Base-by-base conservation (phyloP, 2,888 invertebrate species). In the Julus scandinavius region DNA sequence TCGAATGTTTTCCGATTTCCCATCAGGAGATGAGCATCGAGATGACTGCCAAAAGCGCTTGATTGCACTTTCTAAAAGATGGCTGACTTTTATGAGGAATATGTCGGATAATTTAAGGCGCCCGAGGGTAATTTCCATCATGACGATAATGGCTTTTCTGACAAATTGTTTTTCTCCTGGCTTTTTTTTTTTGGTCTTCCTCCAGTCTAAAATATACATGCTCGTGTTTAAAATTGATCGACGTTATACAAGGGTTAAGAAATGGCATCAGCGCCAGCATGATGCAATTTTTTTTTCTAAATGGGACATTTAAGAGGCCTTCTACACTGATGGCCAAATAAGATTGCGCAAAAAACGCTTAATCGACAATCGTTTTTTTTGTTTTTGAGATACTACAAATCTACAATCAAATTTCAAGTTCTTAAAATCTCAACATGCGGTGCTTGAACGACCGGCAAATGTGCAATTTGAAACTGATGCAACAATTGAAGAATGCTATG, bases 11-110 rank as follows among this genome's bases (percentile, higher is more conserved):
- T 20, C 63, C 13, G 15, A 5, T 63, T 63, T 63, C n/a, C 63
- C 63, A 63, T 63, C n/a, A 63, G 63, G 63, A 63, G 63, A 63
- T 63, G 63, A 63, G 63, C 63, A 63, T 20, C 63, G 5, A n/a
- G n/a, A 63, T n/a, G 63, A 20, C 20, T n/a, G 63, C 63, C 63
- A 63, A 63, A 63, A 63, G 63, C 63, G 63, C 63, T 15, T 63
- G 63, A 63, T 63, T 63, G 63, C 63, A 63, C 63, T 63, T 63
- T 63, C 63, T 1, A 9, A 20, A 63, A 63, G 63, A 63, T 63
- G 63, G 63, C 63, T 63, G 63, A 63, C 63, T 63, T 63, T 63
- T 63, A 63, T 63, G 63, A 63, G 63, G 63, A 63, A 63, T 63
- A 63, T 63, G 63, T 63, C 63, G 63, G 63, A 63, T 63, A 63